A percentile compares a stretch with the other conserved stretches of the same genome.
These are phyloP conservation scores for Andrena hattorfiana DNA, from an alignment of 2,888 invertebrate species.

Conservation along the genomic window DNA sequence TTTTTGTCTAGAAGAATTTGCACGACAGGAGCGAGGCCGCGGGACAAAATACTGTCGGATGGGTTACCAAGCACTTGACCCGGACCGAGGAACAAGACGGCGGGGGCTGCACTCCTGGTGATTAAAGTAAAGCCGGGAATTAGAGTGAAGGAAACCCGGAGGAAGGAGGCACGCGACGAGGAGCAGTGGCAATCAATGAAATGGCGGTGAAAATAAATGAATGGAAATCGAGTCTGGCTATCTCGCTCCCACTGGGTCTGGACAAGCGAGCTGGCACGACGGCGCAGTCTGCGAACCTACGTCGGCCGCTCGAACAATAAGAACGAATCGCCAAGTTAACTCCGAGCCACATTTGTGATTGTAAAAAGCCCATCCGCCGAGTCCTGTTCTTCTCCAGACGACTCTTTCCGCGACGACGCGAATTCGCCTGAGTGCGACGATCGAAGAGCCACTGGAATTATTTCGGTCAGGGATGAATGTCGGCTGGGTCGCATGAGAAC, in stretches of 20 bases:
- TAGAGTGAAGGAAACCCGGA: conserved; percentile 74
- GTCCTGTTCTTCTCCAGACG: conserved; percentile 60
- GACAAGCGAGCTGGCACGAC: conserved; percentile 46
- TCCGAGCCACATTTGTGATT: conserved; percentile 79
- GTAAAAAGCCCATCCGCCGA: conserved; percentile 74
- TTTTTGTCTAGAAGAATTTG: conserved; percentile 55
- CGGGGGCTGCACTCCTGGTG: conserved; percentile 78
- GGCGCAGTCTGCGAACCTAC: conserved; percentile 66
- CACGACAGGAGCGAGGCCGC: conserved; percentile 39
- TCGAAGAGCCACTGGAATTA: conserved; percentile 32
- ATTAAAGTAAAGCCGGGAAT: conserved; percentile 82
- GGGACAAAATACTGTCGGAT: conserved; percentile 62
- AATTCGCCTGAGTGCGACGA: conserved; percentile 39
- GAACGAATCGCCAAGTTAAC: conserved; percentile 79
- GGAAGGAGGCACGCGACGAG: conserved; percentile 46
- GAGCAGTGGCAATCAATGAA: conserved; percentile 82
- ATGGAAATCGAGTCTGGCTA: conserved; percentile 83
- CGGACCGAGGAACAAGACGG: conserved; percentile 60
- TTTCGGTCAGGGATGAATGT: background rate
- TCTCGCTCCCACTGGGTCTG: conserved; percentile 55
- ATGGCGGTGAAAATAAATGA: conserved; percentile 84
- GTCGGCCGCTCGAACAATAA: conserved; percentile 73
- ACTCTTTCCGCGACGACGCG: conserved; percentile 52
- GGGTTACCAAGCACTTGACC: conserved; percentile 79
- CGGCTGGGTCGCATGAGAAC: background rate